phyloP scores from a whole-genome alignment of 2,113 vertebrate genomes.

The Balaeniceps rex region DNA sequence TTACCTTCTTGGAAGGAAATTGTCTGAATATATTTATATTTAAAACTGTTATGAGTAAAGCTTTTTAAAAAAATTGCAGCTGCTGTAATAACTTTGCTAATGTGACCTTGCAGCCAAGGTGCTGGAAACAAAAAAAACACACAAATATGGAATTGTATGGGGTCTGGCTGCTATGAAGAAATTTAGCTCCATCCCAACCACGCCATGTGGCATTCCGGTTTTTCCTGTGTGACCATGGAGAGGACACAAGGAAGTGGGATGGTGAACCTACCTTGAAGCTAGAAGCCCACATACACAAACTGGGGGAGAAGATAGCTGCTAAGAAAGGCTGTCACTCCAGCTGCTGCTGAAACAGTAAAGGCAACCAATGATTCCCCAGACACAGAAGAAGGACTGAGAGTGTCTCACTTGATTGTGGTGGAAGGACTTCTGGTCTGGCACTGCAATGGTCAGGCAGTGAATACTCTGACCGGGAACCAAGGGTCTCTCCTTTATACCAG shows the following conservation, averaged over 20 bases:
- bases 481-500: neutral
- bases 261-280: neutral
- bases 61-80: accelerated
- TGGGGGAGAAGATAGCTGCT: neutral
- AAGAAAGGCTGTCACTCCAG: neutral
- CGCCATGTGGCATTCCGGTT: accelerated
- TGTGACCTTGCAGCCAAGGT: neutral
- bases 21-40: neutral
- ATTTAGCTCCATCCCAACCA: neutral
- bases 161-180: neutral
- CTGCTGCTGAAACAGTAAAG: neutral
- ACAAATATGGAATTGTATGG: neutral
- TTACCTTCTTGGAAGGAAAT: neutral
- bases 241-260: neutral
- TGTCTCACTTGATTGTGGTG: neutral
- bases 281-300: neutral
- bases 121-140: accelerated
- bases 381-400: neutral
- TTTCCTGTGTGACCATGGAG: neutral
- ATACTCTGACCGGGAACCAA: neutral
- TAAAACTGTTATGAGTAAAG: neutral
- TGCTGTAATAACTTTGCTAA: neutral
- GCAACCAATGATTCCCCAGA: neutral
- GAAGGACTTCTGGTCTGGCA: neutral
- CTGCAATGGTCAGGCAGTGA: too few relatives aligned